A percentile compares a stretch with the other conserved stretches of the same genome.
These are phyloP conservation scores for Tragelaphus strepsiceros DNA, from an alignment of 2,113 vertebrate species.

Conservation along the genomic window DNA sequence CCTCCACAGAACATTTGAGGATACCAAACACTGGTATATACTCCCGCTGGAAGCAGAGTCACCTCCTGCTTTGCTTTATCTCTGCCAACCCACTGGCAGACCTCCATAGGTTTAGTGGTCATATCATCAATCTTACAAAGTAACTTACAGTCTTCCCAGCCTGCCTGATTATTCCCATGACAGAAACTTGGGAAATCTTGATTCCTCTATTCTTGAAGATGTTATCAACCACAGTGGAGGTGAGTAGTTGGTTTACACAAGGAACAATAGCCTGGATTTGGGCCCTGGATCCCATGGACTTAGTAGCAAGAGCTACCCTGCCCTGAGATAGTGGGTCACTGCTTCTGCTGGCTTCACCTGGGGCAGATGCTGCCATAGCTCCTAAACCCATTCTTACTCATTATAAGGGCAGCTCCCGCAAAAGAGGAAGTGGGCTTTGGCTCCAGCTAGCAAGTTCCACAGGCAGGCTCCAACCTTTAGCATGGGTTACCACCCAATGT, in stretches of 20 bases:
- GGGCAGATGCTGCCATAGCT: not conserved
- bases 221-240: not conserved
- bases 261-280: not conserved
- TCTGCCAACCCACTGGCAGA: not conserved
- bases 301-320: accelerated
- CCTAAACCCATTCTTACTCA: not conserved
- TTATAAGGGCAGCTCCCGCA: not conserved
- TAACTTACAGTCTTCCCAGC: not conserved
- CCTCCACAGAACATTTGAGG: not conserved
- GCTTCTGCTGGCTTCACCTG: not conserved
- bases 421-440: not conserved
- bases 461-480: accelerated
- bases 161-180: not conserved
- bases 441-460: not conserved
- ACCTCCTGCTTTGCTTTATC: not conserved
- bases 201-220: not conserved
- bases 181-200: not conserved
- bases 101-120: not conserved
- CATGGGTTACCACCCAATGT: accelerated
- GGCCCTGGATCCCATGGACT: accelerated
- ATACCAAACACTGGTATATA: not conserved
- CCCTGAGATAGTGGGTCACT: not conserved
- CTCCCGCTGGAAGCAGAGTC: not conserved
- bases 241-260: not conserved
- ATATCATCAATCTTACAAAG: not conserved